A percentile compares a stretch with the other conserved stretches of the same genome.
Evolutionary conservation across 2,888 invertebrate genomes (phyloP).

Genomic region (Drosophila helvetica): DNA sequence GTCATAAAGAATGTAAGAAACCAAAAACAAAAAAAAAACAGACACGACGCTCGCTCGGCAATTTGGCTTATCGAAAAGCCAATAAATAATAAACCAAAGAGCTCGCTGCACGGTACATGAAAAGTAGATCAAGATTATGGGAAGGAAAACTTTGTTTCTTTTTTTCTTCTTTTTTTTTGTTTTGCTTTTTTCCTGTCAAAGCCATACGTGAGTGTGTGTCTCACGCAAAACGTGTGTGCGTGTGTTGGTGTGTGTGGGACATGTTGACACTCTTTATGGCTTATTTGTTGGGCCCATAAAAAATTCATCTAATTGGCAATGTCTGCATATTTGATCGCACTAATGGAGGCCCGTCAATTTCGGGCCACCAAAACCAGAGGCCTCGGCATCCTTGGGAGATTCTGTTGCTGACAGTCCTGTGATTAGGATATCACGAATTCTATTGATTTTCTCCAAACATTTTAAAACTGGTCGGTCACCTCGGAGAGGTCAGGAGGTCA

Average conservation of each 20-base stretch:
- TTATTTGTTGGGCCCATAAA: constrained; percentile 31
- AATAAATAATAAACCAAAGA: constrained; percentile 52
- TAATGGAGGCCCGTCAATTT: constrained; percentile 46
- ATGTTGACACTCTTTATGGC: constrained; percentile 52
- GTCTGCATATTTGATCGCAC: constrained; percentile 54
- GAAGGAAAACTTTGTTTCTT: constrained; percentile 6
- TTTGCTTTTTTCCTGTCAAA: constrained; percentile 18
- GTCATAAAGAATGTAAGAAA: constrained; percentile 27
- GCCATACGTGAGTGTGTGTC: not conserved
- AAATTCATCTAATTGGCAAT: constrained; percentile 58
- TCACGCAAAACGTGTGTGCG: not conserved
- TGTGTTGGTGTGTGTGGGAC: constrained; percentile 14
- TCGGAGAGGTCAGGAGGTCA: constrained; percentile 54
- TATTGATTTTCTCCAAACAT: constrained; percentile 38
- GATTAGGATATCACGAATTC: constrained; percentile 32
- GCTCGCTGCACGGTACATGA: constrained; percentile 48
- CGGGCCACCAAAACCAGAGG: constrained; percentile 17
- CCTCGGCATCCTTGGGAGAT: constrained; percentile 2
- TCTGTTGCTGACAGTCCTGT: constrained; percentile 30
- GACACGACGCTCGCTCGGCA: constrained; percentile 33
- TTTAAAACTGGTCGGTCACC: constrained; percentile 10
- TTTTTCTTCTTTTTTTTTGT: constrained; percentile 11
- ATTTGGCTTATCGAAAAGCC: constrained; percentile 47
- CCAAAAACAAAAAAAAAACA: constrained; percentile 7
- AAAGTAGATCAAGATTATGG: constrained; percentile 56